Base-by-base conservation (phyloP, 2,888 invertebrate species). In the Plebejus anna region DNA sequence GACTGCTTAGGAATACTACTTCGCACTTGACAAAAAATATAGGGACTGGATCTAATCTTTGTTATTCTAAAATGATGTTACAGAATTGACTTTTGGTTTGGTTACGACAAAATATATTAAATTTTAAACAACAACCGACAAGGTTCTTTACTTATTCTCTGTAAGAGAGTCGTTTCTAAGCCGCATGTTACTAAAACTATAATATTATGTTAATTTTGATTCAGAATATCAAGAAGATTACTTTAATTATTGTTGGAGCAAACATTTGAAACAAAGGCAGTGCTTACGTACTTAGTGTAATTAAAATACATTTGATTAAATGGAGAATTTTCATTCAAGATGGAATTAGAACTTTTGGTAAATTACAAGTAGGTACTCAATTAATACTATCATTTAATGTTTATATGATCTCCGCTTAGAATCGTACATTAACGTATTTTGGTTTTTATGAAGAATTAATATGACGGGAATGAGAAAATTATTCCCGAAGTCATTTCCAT, bases 241-340 rank as follows among this genome's bases (percentile, higher is more conserved):
- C 66, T 36, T 66, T 16, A 32, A 32, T 5, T 66, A 66, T 36
- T 66, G 36, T 5, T 16, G 4, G 32, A 66, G 66, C 22, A 66
- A 66, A 36, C 66, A 16, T 66, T 16, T 66, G 32, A 66, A 36
- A 66, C 66, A 66, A 66, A 66, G 32, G 66, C 6, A 66, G 13
- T 61, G 28, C 61, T 13, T 66, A 66, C 9, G 16, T 66, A 66
- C 66, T 66, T 66, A 66, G 66, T 36, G 5, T 66, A 36, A 66
- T 66, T 66, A 32, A 66, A 66, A 66, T 66, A 66, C 66, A 32
- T 66, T 66, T 61, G 28, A 61, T 61, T 61, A 22, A 22, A 66
- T 13, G 32, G 16, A 36, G 66, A 32, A 66, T 32, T 66, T 66
- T 28, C 13, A 32, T 28, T 22, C 13, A 36, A 66, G 32, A 36